Conservation (phyloP, 2,113 vertebrate genomes). For the Amia ocellicauda region DNA sequence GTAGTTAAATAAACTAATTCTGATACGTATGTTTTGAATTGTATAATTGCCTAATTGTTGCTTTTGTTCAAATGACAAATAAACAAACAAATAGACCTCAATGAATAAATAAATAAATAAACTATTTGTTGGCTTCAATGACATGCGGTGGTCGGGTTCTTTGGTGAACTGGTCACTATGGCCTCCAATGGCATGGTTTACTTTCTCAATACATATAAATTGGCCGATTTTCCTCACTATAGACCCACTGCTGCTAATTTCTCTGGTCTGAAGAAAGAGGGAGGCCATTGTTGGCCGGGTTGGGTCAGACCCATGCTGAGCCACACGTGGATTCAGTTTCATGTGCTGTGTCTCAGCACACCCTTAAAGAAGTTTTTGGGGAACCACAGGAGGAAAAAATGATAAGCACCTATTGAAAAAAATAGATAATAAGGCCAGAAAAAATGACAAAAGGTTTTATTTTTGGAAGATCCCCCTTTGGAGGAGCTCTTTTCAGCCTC, state of each 20-base stretch:
- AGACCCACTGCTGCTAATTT: slow-evolving; percentile 52
- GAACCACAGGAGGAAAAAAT: slow-evolving; percentile 43
- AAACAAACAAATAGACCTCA: neutral
- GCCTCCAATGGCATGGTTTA: slow-evolving; percentile 28
- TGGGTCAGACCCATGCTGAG: slow-evolving; percentile 63
- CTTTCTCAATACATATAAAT: slow-evolving; percentile 25
- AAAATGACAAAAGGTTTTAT: slow-evolving; percentile 65
- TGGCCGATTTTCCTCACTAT: slow-evolving; percentile 28
- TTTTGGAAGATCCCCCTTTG: slow-evolving; percentile 59
- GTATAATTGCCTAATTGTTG: too few relatives aligned
- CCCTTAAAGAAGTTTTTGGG: slow-evolving; percentile 52
- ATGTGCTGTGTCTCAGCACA: slow-evolving; percentile 36
- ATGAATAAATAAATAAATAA: slow-evolving; percentile 2
- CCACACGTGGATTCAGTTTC: slow-evolving; percentile 64
- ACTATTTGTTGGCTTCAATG: neutral
- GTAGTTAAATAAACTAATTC: too few relatives aligned
- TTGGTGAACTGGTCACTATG: slow-evolving; percentile 29
- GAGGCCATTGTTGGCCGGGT: slow-evolving; percentile 46
- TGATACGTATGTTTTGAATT: too few relatives aligned
- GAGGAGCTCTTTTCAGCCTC: slow-evolving; percentile 62
- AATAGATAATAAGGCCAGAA: slow-evolving; percentile 55
- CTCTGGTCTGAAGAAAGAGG: slow-evolving; percentile 39
- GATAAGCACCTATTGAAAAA: slow-evolving; percentile 50
- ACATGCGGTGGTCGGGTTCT: neutral
- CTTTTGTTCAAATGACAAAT: neutral